A percentile compares a stretch with the other conserved stretches of the same genome.
These are phyloP conservation scores for Aporophyla nigra DNA, from an alignment of 2,888 invertebrate species.

Conservation along the genomic window DNA sequence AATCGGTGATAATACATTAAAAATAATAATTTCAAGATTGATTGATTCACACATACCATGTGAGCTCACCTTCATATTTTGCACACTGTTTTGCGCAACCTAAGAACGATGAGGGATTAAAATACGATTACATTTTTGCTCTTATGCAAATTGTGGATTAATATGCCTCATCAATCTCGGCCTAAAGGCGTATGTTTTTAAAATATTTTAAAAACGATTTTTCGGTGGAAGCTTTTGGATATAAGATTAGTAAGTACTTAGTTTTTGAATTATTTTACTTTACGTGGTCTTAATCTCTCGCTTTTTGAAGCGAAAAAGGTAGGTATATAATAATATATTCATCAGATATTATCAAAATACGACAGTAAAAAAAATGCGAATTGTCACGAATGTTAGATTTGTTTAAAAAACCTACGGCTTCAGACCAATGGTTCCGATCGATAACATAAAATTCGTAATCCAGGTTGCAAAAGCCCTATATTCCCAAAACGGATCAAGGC, in stretches of 20 bases:
- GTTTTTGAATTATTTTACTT: background rate
- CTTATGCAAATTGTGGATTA: conserved; percentile 67
- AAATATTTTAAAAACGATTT: conserved; percentile 33
- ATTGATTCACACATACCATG: too few relatives aligned
- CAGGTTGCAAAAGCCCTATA: conserved; percentile 7
- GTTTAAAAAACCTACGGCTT: background rate
- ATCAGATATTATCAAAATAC: background rate
- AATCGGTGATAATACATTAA: too few relatives aligned
- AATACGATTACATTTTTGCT: conserved; percentile 33
- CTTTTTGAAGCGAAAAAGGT: background rate
- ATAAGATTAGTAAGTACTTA: background rate
- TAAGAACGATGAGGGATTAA: background rate
- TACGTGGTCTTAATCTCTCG: background rate
- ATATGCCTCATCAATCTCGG: conserved; percentile 64
- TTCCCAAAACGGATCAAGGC: conserved; percentile 42
- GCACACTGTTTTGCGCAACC: background rate
- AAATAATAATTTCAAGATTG: too few relatives aligned
- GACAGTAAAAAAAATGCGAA: background rate
- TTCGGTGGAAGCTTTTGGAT: background rate
- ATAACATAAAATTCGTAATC: conserved; percentile 22
- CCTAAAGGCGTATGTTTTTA: conserved; percentile 34
- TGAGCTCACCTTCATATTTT: background rate
- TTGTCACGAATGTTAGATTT: too few relatives aligned
- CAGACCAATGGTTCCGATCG: background rate
- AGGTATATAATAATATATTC: background rate